phyloP scores from a whole-genome alignment of 2,888 invertebrate genomes.

The Laothoe populi region DNA sequence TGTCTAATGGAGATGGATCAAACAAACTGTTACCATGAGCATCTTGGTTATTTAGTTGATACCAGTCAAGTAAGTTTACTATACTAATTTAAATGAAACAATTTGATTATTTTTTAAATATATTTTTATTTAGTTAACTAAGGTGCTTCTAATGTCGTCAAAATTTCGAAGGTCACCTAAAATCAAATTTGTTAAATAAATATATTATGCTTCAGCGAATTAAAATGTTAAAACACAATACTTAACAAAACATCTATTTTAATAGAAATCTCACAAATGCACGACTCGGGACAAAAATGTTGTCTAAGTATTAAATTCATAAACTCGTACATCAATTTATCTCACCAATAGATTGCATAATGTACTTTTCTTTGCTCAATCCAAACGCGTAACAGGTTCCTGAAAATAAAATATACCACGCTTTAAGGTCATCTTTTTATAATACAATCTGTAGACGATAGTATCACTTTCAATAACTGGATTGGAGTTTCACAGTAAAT shows the following conservation, averaged over 20 bases:
- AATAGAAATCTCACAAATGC: no score
- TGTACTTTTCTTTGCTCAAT: slow-evolving; percentile 36
- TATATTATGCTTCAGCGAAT: no score
- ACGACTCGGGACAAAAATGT: no score
- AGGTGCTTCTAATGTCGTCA: slow-evolving; percentile 1
- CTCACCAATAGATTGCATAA: background rate
- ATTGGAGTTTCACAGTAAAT: slow-evolving; percentile 11
- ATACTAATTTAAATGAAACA: slow-evolving; percentile 1
- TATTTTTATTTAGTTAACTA: background rate
- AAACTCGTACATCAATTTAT: background rate
- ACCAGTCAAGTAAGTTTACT: no score
- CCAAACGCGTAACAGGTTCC: slow-evolving; percentile 46
- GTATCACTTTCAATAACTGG: slow-evolving; percentile 8
- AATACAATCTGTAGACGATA: background rate
- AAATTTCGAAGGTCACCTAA: slow-evolving; percentile 13
- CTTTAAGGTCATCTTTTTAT: slow-evolving; percentile 4
- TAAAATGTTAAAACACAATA: no score
- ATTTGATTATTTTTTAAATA: background rate
- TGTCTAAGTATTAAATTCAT: no score
- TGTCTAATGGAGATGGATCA: no score
- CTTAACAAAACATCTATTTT: no score
- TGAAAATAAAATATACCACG: slow-evolving; percentile 40
- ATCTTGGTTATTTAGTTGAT: no score
- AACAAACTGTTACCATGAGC: no score
- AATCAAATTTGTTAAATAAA: background rate